Evolutionary conservation across 1,140 invertebrate genomes (phyloP), one percentile per base, ranked within the genome.

Genomic region (Drosophila equinoxialis): DNA sequence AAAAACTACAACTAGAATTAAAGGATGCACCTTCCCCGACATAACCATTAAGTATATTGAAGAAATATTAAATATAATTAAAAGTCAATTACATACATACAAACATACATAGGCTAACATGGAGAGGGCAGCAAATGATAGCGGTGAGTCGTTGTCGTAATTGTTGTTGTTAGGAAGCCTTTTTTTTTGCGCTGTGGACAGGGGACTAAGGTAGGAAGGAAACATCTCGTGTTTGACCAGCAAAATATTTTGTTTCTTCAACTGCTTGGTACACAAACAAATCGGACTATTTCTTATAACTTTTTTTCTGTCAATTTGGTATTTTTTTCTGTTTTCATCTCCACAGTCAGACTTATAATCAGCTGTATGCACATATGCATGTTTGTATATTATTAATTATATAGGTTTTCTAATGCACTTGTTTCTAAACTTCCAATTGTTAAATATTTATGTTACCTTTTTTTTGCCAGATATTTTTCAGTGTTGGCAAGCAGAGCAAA

Each of bases 391-490:
- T 10, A 10, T 1, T 23, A 51, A 17, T 23, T 17, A 51, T 51
- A 6, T 6, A 23, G 0, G 2, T 8, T 51, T 37, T 14, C 14
- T 20, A 6, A 37, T 59, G 57, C 45, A 51, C 45, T 51, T 20
- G 57, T 37, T 59, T 58, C 10, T 58, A 8, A 10, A 39, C 33
- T 76, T 33, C 42, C 42, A 60, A 61, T 35, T 64, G 13, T 37
- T 42, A 8, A 42, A 39, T 65, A 59, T 63, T 75, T 68, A 68
- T 76, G 76, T 76, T 76, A 76, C 73, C 74, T 30, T 30, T 30
- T 64, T 76, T 76, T 76, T 76, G 73, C 74, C 59, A 76, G 66
- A 76, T 74, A 60, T 42, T 54, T 39, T 39, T 8, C 14, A 75
- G 74, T 76, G 74, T 76, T 76, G 74, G 73, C 8, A 45, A 76